Evolutionary conservation across 2,113 vertebrate species (phyloP).

Genomic region (Apistogramma diplotaenia): DNA sequence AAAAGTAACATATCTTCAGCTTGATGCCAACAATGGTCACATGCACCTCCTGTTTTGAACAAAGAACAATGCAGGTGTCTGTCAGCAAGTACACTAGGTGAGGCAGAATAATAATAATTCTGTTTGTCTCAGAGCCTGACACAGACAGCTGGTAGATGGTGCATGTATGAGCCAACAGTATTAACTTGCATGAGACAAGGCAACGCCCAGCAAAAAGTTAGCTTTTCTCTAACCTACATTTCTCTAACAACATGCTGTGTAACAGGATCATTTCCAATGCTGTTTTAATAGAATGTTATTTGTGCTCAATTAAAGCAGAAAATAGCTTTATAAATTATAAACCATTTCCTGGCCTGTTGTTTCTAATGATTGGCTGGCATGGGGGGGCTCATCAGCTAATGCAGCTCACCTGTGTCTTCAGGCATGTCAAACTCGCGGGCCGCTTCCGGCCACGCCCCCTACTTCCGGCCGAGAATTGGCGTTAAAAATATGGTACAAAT

Average conservation of each 20-base stretch:
- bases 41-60: constrained; percentile 12
- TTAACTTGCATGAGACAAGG: constrained; percentile 15
- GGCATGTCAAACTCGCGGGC: no score
- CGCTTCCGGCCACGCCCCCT: no score
- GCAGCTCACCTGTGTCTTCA: no score
- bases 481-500: no score
- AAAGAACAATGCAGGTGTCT: constrained; percentile 50
- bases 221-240: neutral
- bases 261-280: neutral
- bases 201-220: neutral
- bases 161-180: neutral
- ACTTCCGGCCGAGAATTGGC: no score
- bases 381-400: no score
- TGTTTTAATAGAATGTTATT: neutral
- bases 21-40: neutral
- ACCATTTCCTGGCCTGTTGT: no score
- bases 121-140: constrained; percentile 38
- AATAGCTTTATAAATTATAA: neutral
- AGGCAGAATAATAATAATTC: constrained; percentile 2
- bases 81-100: neutral
- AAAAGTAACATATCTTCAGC: constrained; percentile 26
- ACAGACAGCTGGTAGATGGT: constrained; percentile 45
- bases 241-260: neutral
- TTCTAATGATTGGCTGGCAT: no score
- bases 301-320: neutral